Conservation (phyloP, 2,888 invertebrate genomes). For the Cephus pulcher region DNA sequence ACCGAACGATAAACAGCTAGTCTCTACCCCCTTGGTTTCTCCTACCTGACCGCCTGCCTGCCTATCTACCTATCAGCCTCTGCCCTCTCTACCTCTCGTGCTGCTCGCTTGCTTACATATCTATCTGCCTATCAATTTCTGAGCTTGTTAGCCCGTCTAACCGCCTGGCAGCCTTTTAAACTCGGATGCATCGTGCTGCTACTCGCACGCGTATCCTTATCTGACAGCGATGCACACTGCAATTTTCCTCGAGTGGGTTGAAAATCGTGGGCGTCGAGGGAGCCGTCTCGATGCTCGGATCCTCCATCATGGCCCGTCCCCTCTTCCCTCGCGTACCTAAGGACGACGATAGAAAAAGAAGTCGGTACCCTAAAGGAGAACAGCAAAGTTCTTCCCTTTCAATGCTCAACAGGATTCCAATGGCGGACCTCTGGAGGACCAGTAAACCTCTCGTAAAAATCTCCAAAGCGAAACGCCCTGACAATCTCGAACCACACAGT, state of each 20-base stretch:
- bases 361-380: not conserved
- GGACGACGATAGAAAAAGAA: slow-evolving; percentile 37
- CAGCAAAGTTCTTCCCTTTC: too few species aligned
- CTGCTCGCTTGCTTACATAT: too few species aligned
- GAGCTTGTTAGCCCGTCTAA: too few species aligned
- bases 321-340: slow-evolving; percentile 4
- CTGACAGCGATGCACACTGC: not conserved
- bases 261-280: slow-evolving; percentile 50
- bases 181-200: too few species aligned
- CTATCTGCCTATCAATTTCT: too few species aligned
- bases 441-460: slow-evolving; percentile 36
- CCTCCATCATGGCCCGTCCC: slow-evolving; percentile 34
- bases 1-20: too few species aligned
- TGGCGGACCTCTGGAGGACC: not conserved
- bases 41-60: too few species aligned
- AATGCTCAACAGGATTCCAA: not conserved
- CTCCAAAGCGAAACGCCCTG: slow-evolving; percentile 47
- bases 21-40: too few species aligned
- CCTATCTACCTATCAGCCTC: too few species aligned
- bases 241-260: slow-evolving; percentile 24
- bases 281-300: slow-evolving; percentile 41
- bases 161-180: too few species aligned
- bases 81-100: too few species aligned
- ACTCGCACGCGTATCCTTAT: too few species aligned
- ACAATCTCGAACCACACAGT: slow-evolving; percentile 21